These are phyloP conservation scores for Hybognathus amarus DNA, from an alignment of 2,797 vertebrate genomes.

Conservation along the genomic window DNA sequence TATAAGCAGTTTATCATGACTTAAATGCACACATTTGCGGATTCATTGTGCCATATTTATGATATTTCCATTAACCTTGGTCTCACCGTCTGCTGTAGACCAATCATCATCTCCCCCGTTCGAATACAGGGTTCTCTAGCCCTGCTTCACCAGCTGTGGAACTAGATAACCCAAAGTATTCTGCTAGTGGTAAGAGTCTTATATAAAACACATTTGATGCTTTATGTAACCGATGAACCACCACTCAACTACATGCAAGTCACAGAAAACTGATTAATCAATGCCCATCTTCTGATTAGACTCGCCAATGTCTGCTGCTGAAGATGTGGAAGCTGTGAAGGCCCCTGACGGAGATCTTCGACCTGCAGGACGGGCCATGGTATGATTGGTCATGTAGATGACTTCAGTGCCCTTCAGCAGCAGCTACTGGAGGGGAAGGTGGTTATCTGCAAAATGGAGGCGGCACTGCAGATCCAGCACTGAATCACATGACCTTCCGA, in stretches of 20 bases:
- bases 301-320: neutral
- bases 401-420: slow-evolving; percentile 82
- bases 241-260: neutral
- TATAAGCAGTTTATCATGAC: neutral
- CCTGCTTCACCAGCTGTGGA: slow-evolving; percentile 64
- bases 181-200: slow-evolving; percentile 59
- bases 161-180: slow-evolving; percentile 35
- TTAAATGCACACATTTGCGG: neutral
- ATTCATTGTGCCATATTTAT: neutral
- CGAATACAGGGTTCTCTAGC: slow-evolving; percentile 77
- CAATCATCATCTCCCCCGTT: slow-evolving; percentile 82
- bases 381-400: slow-evolving; percentile 73
- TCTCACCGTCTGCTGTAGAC: slow-evolving; percentile 67
- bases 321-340: slow-evolving; percentile 59
- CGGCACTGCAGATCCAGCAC: slow-evolving; percentile 61
- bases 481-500: slow-evolving; percentile 54
- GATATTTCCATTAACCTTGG: slow-evolving; percentile 1
- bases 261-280: neutral
- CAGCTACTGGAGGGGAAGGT: slow-evolving; percentile 79
- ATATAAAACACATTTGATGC: neutral
- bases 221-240: neutral
- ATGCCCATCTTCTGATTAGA: neutral
- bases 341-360: slow-evolving; percentile 55
- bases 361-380: slow-evolving; percentile 74
- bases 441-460: slow-evolving; percentile 77